Evolutionary conservation across 23 tunicate genomes (phyloP).

Genomic region (Halocynthia roretzi): DNA sequence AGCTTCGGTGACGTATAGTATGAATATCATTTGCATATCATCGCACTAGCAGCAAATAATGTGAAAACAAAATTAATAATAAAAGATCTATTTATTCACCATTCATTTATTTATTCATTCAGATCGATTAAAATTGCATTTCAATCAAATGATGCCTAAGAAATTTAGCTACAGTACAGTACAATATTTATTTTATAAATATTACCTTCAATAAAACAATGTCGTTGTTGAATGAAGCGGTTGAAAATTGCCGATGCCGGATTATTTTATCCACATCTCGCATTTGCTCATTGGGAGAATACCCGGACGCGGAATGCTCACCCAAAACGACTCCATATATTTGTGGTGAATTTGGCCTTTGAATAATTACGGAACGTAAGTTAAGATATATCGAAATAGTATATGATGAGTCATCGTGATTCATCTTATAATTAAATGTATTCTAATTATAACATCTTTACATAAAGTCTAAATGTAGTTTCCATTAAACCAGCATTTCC

Average conservation of each 20-base stretch:
- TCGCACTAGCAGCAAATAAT: too few species aligned
- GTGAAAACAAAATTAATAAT: too few species aligned
- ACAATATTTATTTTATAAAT: not conserved
- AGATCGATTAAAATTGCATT: not conserved
- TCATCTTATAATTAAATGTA: too few species aligned
- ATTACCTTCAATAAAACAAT: constrained; percentile 42
- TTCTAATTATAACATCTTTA: too few species aligned
- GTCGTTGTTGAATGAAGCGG: constrained; percentile 43
- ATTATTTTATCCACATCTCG: constrained; percentile 16
- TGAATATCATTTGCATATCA: too few species aligned
- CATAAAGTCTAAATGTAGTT: too few species aligned
- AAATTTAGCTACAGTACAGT: not conserved
- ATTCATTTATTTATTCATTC: not conserved
- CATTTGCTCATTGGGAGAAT: constrained; percentile 19
- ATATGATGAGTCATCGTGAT: not conserved
- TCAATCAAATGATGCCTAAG: not conserved
- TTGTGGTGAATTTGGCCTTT: constrained; percentile 23
- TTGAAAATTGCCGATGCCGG: constrained; percentile 20
- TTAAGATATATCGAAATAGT: not conserved
- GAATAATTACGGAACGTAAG: not conserved
- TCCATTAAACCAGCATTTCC: too few species aligned
- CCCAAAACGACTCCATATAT: constrained; percentile 56
- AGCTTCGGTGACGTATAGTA: too few species aligned
- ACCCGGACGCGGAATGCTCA: constrained; percentile 21
- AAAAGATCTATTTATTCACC: not conserved